phyloP scores from a whole-genome alignment of 2,113 vertebrate species.

The Xenotilapia flavipinnis region DNA sequence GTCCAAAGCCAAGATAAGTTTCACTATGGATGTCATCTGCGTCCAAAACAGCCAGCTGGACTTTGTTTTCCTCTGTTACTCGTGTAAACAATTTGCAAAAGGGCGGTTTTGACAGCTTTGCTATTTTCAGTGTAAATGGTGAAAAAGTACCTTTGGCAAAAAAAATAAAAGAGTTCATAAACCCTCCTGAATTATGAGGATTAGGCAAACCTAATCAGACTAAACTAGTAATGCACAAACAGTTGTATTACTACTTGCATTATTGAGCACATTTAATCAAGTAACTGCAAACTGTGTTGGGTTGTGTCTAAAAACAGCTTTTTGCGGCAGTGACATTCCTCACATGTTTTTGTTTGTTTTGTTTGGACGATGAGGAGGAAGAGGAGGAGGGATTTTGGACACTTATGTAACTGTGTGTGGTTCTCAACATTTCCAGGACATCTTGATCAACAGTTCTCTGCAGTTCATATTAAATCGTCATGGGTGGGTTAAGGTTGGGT shows the following conservation, averaged over 20 bases:
- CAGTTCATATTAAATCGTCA: neutral
- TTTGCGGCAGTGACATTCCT: neutral
- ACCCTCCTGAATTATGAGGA: neutral
- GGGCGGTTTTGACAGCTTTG: neutral
- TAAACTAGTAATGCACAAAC: neutral
- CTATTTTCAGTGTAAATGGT: neutral
- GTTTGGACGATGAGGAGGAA: neutral
- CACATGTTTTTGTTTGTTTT: neutral
- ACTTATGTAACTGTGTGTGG: neutral
- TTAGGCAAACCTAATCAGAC: neutral
- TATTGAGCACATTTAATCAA: neutral
- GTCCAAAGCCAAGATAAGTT: conserved; percentile 33
- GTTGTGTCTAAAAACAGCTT: neutral
- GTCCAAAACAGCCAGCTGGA: conserved; percentile 38
- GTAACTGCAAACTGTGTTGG: neutral
- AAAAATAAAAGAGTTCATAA: neutral
- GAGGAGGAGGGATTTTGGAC: neutral
- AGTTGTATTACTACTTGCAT: neutral
- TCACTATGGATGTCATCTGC: conserved; percentile 1
- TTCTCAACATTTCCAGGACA: neutral
- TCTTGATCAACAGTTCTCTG: neutral
- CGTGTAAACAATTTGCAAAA: conserved; percentile 9
- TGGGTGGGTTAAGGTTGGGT: neutral
- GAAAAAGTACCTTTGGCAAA: neutral
- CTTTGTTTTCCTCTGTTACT: conserved; percentile 6